phyloP scores from a whole-genome alignment of 2,797 vertebrate species.

The Podarcis lilfordi region DNA sequence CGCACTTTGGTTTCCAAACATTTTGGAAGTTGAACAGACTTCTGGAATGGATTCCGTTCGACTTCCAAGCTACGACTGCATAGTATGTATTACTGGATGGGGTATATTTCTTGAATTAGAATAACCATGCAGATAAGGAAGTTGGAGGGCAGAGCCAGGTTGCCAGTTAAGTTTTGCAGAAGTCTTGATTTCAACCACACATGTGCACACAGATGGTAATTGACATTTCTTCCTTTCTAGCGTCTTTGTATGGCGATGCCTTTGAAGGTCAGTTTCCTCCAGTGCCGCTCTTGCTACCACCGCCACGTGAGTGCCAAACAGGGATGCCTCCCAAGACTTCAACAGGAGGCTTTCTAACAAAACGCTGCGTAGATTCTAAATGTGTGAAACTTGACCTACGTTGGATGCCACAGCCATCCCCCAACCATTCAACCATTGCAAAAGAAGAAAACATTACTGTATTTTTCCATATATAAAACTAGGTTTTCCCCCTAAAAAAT shows the following conservation, averaged over 20 bases:
- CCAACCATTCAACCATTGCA: neutral
- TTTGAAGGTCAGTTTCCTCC: constrained; percentile 72
- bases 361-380: constrained; percentile 51
- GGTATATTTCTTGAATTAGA: neutral
- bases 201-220: neutral
- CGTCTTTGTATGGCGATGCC: constrained; percentile 92
- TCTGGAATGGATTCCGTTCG: too few relatives aligned
- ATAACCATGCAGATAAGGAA: accelerated
- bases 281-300: constrained; percentile 55
- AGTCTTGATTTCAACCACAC: neutral
- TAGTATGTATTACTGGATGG: neutral
- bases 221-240: constrained; percentile 66
- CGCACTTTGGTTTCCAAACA: too few relatives aligned
- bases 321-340: neutral
- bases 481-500: accelerated
- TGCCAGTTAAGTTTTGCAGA: neutral
- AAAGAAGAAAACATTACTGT: constrained; percentile 51
- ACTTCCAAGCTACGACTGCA: too few relatives aligned
- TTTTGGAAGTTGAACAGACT: too few relatives aligned
- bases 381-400: neutral
- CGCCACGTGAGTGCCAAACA: constrained; percentile 32
- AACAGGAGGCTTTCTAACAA: constrained; percentile 51
- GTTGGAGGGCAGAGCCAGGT: too few relatives aligned
- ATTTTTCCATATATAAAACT: too few relatives aligned
- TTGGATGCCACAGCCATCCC: neutral